phyloP scores from a whole-genome alignment of 2,888 invertebrate species.

The Melanotus villosus region DNA sequence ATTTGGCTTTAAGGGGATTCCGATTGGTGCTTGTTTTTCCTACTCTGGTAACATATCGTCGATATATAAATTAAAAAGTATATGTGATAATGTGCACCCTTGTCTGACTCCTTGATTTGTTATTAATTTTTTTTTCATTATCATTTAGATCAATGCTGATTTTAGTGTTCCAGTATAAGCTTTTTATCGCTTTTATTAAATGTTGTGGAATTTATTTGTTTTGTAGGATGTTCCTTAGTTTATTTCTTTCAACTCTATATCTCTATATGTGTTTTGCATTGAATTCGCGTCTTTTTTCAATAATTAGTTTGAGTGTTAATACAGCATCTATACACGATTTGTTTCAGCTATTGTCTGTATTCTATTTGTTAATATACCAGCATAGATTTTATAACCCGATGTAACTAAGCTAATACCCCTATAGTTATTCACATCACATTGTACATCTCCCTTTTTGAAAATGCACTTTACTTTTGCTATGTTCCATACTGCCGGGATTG shows the following conservation, averaged over 20 bases:
- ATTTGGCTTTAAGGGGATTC: not conserved
- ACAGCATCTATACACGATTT: slow-evolving; percentile 6
- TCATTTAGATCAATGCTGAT: too few species aligned
- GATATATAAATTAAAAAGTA: not conserved
- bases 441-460: not conserved
- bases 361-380: not conserved
- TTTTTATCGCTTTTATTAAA: too few species aligned
- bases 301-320: slow-evolving; percentile 4
- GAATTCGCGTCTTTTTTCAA: slow-evolving; percentile 9
- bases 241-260: slow-evolving; percentile 9
- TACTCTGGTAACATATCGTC: not conserved
- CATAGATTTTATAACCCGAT: slow-evolving; percentile 9
- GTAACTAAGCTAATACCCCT: not conserved
- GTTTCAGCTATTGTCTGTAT: not conserved
- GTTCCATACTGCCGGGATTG: not conserved
- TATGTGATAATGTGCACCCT: too few species aligned
- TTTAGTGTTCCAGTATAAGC: too few species aligned
- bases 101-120: too few species aligned
- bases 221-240: not conserved
- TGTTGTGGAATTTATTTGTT: not conserved
- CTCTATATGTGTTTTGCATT: not conserved
- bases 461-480: not conserved
- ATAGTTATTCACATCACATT: not conserved
- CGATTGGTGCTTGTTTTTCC: not conserved
- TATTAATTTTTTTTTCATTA: too few species aligned